These are phyloP conservation scores for Herpetotheres cachinnans DNA, from an alignment of 2,113 vertebrate species.

Conservation along the genomic window DNA sequence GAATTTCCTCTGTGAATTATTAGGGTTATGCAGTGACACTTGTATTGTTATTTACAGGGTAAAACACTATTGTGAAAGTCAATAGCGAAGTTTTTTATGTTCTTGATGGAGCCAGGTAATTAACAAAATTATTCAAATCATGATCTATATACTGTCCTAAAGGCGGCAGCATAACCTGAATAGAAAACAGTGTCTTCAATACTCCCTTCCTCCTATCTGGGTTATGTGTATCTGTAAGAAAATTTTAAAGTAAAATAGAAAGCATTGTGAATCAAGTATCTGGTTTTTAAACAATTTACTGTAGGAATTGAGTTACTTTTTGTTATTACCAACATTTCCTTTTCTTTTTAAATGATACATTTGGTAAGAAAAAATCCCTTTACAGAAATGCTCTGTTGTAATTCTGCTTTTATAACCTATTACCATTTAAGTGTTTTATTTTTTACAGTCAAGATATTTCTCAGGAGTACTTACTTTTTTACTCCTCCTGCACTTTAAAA, in stretches of 20 bases:
- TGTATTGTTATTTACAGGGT: background rate
- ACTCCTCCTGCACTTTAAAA: background rate
- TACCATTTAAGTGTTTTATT: background rate
- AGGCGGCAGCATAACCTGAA: background rate
- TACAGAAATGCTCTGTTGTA: background rate
- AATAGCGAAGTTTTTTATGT: background rate
- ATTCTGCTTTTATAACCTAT: background rate
- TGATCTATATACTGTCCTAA: background rate
- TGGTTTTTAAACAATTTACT: background rate
- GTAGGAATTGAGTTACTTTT: background rate
- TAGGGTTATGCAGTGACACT: background rate
- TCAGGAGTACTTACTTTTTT: background rate
- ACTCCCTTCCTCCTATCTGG: background rate
- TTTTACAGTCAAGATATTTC: background rate
- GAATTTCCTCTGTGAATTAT: background rate
- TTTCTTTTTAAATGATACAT: background rate
- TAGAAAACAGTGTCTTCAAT: background rate
- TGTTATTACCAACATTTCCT: background rate
- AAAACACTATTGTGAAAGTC: background rate
- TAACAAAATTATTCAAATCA: background rate
- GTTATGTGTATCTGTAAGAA: background rate
- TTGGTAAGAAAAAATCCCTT: background rate
- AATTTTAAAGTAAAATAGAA: background rate
- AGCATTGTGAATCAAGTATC: background rate
- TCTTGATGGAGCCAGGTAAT: background rate